Evolutionary conservation across 64 coral and sea anemone species (phyloP).

Genomic region (Actinia tenebrosa): DNA sequence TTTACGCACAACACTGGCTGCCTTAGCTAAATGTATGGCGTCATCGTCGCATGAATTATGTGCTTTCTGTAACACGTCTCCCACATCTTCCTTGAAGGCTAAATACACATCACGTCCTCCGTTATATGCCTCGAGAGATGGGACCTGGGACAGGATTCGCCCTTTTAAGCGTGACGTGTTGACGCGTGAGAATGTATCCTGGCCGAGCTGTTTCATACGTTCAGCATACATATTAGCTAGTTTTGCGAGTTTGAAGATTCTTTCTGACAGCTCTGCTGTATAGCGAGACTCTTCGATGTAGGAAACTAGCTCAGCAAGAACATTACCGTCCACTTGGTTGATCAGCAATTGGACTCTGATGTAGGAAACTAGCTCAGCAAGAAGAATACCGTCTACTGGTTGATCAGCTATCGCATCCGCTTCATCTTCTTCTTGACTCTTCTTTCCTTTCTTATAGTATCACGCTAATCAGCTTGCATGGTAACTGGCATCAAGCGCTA

Average conservation of each 20-base stretch:
- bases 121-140: conserved; percentile 38
- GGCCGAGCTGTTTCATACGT: conserved; percentile 23
- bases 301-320: conserved; percentile 38
- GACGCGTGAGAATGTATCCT: conserved; percentile 4
- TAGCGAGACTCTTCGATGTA: conserved; percentile 42
- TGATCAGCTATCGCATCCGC: not conserved
- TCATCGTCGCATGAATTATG: conserved; percentile 13
- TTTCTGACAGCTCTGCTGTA: conserved; percentile 9
- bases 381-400: too few species aligned
- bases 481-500: conserved; percentile 59
- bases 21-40: conserved; percentile 37
- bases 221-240: conserved; percentile 31
- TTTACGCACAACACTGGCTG: conserved; percentile 37
- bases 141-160: conserved; percentile 26
- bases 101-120: conserved; percentile 37
- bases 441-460: conserved; percentile 32
- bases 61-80: conserved; percentile 22
- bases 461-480: conserved; percentile 56
- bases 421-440: conserved; percentile 25
- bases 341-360: too few species aligned
- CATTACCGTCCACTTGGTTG: conserved; percentile 26
- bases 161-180: conserved; percentile 37
- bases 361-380: too few species aligned
- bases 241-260: conserved; percentile 41
- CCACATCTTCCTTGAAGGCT: conserved; percentile 42